Base-by-base conservation (phyloP, 2,113 vertebrate species). In the Engraulis encrasicolus region DNA sequence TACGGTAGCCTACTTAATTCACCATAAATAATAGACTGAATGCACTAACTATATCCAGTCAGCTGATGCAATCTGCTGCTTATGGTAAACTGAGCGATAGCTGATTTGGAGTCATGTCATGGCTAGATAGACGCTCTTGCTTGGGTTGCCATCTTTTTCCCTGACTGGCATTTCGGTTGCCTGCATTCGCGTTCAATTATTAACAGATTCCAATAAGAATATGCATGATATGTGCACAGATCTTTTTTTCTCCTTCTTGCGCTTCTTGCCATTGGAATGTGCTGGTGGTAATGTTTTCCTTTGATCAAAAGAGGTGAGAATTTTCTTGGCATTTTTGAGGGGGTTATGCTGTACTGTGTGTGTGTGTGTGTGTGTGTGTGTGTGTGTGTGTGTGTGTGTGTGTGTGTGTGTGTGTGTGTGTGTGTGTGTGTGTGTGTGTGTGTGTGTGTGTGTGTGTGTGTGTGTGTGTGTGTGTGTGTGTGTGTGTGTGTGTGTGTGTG, bases 401-500 rank as follows among this genome's bases (percentile, higher is more conserved):
- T 89, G 90, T 88, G 91, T 91, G 89, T 91, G 88, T 86, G 31
- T 45, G 40, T 19, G 18, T 14, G 61, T 74, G 27, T 40, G 37
- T 19, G 40, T 48, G 45, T 12, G 12, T 7, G 50, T 45, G 40
- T 19, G 18, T 14, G 61, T 74, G 38, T 40, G 37, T 19, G 40
- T 48, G 34, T 79, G 89, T 89, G 90, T 88, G 91, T 91, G 89
- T 91, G 88, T 86, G 31, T 45, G 40, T 19, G 18, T 14, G 61
- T 74, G 27, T 40, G 37, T 19, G 40, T 48, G 45, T 12, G 12
- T 7, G 50, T 45, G 40, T 19, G 18, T 14, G 61, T 74, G 38
- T 40, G 37, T 19, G 40, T 48, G 34, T 12, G n/a, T 79, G 89
- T 89, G 90, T 88, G 91, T 91, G 89, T 91, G 88, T 86, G 31